Conservation (phyloP, 2,797 vertebrate species). For the Margarornis squamiger region DNA sequence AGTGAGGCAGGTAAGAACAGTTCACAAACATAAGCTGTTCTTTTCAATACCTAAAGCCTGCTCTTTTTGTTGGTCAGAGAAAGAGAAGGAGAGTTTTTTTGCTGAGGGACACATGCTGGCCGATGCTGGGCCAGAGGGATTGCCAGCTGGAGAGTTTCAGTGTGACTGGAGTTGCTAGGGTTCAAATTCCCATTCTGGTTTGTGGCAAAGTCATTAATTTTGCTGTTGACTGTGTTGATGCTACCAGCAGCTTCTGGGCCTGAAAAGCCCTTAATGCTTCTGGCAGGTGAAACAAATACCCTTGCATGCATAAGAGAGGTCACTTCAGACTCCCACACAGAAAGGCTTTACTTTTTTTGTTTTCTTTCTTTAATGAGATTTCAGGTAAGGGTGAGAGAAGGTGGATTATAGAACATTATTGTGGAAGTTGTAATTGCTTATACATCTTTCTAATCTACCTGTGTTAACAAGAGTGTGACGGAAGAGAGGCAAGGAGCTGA, state of each 20-base stretch:
- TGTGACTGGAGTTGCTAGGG: not conserved
- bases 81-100: not conserved
- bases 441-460: not conserved
- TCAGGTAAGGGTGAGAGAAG: not conserved
- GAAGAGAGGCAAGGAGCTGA: not conserved
- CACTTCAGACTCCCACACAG: not conserved
- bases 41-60: not conserved
- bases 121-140: not conserved
- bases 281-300: not conserved
- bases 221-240: not conserved
- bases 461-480: not conserved
- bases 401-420: not conserved
- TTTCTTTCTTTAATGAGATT: not conserved
- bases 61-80: not conserved
- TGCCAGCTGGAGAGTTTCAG: not conserved
- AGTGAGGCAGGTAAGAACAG: not conserved
- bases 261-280: not conserved
- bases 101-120: not conserved
- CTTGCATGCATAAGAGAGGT: not conserved
- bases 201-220: not conserved
- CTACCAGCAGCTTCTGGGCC: not conserved
- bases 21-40: not conserved
- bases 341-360: not conserved
- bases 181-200: not conserved
- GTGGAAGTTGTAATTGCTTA: not conserved